These are phyloP conservation scores for Ephestia elutella DNA, from an alignment of 1,140 invertebrate species.

Conservation along the genomic window DNA sequence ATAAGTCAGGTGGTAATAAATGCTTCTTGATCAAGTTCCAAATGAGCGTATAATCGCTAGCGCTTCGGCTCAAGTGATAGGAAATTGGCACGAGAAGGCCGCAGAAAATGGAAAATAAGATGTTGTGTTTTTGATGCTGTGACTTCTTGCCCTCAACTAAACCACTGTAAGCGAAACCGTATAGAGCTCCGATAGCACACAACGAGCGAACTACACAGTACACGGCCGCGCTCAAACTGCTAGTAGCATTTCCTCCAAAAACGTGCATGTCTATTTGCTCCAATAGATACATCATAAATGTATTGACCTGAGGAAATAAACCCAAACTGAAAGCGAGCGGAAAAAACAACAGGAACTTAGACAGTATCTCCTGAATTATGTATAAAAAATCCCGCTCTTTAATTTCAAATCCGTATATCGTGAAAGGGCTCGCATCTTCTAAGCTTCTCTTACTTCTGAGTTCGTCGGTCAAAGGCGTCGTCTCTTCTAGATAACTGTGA, in stretches of 20 bases:
- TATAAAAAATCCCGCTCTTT: conserved; percentile 80
- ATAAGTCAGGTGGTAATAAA: conserved; percentile 80
- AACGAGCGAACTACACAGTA: conserved; percentile 90
- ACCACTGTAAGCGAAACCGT: conserved; percentile 92
- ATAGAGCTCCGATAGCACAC: conserved; percentile 86
- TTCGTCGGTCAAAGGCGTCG: conserved; percentile 32
- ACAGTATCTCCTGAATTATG: conserved; percentile 81
- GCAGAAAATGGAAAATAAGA: conserved; percentile 96
- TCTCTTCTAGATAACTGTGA: conserved; percentile 74
- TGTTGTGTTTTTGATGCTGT: conserved; percentile 81
- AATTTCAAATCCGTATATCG: conserved; percentile 86
- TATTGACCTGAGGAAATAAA: conserved; percentile 97
- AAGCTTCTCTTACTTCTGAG: conserved; percentile 43
- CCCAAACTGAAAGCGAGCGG: conserved; percentile 95
- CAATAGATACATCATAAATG: conserved; percentile 94
- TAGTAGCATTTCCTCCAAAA: conserved; percentile 97
- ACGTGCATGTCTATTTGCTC: conserved; percentile 98
- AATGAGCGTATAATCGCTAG: conserved; percentile 92
- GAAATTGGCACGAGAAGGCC: conserved; percentile 90
- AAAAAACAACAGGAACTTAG: conserved; percentile 91
- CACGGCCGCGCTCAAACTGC: conserved; percentile 88
- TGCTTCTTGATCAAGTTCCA: conserved; percentile 91
- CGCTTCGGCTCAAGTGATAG: conserved; percentile 94
- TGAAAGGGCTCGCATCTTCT: conserved; percentile 62
- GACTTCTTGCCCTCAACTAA: conserved; percentile 86